A percentile compares a stretch with the other conserved stretches of the same genome.
phyloP scores from a whole-genome alignment of 1,140 invertebrate species.

The Metopolophium dirhodum region DNA sequence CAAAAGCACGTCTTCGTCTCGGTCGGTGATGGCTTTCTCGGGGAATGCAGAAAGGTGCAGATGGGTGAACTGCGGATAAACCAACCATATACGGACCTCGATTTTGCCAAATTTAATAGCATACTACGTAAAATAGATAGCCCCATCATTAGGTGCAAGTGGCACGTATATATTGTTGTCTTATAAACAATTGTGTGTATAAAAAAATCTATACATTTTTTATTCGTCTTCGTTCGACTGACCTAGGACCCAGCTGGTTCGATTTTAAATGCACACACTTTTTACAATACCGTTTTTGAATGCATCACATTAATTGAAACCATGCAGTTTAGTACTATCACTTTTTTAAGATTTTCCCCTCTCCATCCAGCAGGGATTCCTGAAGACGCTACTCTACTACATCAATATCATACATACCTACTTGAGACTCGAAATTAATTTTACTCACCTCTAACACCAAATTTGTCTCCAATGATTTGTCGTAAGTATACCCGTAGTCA shows the following conservation, averaged over 20 bases:
- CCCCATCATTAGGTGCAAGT: too few species aligned
- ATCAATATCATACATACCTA: background rate
- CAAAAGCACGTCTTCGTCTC: too few species aligned
- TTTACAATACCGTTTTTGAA: background rate
- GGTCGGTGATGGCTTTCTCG: too few species aligned
- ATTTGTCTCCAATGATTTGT: constrained; percentile 21
- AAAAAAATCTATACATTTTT: background rate
- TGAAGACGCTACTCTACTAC: background rate
- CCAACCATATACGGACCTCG: background rate
- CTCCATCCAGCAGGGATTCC: background rate
- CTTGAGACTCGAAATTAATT: background rate
- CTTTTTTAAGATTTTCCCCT: background rate
- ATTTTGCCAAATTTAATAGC: background rate
- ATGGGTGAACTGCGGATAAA: background rate
- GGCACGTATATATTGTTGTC: too few species aligned
- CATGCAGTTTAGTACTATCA: background rate
- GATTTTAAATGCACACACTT: background rate
- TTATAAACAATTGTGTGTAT: too few species aligned
- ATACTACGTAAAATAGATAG: background rate
- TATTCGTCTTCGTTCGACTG: too few species aligned
- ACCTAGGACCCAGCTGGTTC: too few species aligned
- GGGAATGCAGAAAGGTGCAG: too few species aligned
- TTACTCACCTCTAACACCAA: background rate
- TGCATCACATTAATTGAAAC: background rate
- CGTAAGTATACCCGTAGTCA: background rate